These are phyloP conservation scores for Hydractinia echinata DNA, from an alignment of 30 jellyfish, hydroid and myxozoan genomes.

Conservation along the genomic window DNA sequence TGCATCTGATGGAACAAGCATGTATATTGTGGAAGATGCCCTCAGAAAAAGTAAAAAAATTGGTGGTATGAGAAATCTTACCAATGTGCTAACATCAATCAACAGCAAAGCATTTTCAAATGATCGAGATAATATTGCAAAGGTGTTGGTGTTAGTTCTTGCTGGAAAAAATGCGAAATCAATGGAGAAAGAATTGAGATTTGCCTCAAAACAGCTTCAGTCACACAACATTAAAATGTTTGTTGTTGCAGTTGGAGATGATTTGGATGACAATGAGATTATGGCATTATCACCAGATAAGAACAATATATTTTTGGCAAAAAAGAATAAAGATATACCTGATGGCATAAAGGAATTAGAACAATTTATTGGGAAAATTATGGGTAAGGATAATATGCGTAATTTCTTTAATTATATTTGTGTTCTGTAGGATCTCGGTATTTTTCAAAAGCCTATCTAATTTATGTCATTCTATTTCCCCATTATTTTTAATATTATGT, in stretches of 20 bases:
- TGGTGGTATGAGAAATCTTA: constrained; percentile 23
- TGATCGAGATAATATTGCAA: constrained; percentile 29
- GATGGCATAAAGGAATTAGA: constrained; percentile 5
- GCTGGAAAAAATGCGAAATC: constrained; percentile 49
- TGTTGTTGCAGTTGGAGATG: neutral
- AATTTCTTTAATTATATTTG: neutral
- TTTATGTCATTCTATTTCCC: neutral
- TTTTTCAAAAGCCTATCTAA: neutral
- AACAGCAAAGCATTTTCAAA: neutral
- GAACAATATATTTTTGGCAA: neutral
- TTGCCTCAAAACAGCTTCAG: neutral
- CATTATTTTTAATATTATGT: neutral
- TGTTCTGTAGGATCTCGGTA: neutral
- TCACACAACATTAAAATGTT: neutral
- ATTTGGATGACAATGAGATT: neutral
- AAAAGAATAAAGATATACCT: neutral
- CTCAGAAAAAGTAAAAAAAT: neutral
- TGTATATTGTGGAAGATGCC: neutral
- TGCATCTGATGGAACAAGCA: neutral
- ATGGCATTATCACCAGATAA: neutral
- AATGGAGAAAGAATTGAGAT: neutral
- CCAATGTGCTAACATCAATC: neutral
- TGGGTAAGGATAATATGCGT: neutral
- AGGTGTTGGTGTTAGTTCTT: constrained; percentile 46
- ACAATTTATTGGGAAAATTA: neutral